phyloP scores from a whole-genome alignment of 1,140 invertebrate genomes.

The Drosophila nigrodunni region DNA sequence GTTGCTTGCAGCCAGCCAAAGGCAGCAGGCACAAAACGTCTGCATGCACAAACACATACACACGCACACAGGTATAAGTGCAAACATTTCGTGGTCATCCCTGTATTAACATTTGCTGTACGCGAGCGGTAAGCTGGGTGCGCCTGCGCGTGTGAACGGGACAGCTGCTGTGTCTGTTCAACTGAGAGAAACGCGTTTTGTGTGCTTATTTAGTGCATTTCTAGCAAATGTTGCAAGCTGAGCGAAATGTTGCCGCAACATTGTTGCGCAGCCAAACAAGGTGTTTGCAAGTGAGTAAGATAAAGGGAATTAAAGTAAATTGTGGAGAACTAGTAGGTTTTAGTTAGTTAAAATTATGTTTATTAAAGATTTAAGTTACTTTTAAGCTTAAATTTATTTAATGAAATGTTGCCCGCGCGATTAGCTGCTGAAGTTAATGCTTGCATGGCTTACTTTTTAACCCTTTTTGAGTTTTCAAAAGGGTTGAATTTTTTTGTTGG shows the following conservation, averaged over 20 bases:
- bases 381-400: neutral
- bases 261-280: slow-evolving; percentile 39
- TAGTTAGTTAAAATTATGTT: neutral
- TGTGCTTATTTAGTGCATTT: slow-evolving; percentile 53
- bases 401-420: slow-evolving; percentile 10
- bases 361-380: neutral
- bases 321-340: neutral
- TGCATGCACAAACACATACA: slow-evolving; percentile 5
- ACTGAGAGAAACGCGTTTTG: slow-evolving; percentile 49
- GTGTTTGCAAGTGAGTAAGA: neutral
- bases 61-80: slow-evolving; percentile 1
- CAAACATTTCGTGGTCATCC: slow-evolving; percentile 36
- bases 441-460: neutral
- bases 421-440: neutral
- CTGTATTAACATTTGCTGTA: slow-evolving; percentile 23
- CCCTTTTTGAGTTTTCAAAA: slow-evolving; percentile 9
- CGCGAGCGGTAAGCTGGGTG: slow-evolving; percentile 48
- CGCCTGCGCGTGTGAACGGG: slow-evolving; percentile 47
- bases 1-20: slow-evolving; percentile 17
- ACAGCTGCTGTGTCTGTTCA: slow-evolving; percentile 36
- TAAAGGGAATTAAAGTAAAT: neutral
- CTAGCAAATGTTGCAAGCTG: slow-evolving; percentile 17
- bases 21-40: slow-evolving; percentile 16
- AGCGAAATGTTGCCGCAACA: slow-evolving; percentile 59
- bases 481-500: slow-evolving; percentile 24